These are phyloP conservation scores for Cavia porcellus DNA, from an alignment of 2,113 vertebrate species.

Conservation along the genomic window DNA sequence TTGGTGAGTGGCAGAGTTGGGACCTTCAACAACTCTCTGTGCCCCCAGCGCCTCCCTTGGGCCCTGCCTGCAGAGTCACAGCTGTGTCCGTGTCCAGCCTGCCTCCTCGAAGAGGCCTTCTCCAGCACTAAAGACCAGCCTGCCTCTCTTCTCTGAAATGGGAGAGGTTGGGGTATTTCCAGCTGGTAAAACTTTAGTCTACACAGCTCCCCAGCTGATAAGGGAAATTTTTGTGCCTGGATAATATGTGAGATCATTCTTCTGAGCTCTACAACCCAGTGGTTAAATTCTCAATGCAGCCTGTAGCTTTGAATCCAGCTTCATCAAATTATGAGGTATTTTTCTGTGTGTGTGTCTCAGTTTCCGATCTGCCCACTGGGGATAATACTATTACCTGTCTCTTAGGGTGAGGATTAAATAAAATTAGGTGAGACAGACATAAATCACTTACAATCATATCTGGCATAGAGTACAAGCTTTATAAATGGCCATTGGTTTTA, in stretches of 20 bases:
- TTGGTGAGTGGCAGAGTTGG: neutral
- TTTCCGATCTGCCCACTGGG: neutral
- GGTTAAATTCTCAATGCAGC: neutral
- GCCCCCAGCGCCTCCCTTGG: neutral
- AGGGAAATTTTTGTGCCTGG: neutral
- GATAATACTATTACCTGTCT: neutral
- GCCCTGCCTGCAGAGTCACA: neutral
- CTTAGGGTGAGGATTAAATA: neutral
- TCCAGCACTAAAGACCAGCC: neutral
- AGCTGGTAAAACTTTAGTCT: neutral
- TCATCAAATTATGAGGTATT: neutral
- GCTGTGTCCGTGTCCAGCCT: too few species aligned
- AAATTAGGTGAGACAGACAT: constrained; percentile 25
- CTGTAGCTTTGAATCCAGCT: constrained; percentile 3
- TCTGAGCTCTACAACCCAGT: neutral
- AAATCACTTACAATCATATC: constrained; percentile 22
- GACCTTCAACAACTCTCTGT: neutral
- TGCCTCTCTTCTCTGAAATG: neutral
- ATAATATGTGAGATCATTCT: neutral
- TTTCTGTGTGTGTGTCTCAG: neutral
- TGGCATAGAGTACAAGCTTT: neutral
- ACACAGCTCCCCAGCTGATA: neutral
- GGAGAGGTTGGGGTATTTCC: neutral
- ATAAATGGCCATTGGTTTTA: constrained; percentile 26
- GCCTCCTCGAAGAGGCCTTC: neutral